phyloP scores from a whole-genome alignment of 2,113 vertebrate species.

The Leuciscus idus region DNA sequence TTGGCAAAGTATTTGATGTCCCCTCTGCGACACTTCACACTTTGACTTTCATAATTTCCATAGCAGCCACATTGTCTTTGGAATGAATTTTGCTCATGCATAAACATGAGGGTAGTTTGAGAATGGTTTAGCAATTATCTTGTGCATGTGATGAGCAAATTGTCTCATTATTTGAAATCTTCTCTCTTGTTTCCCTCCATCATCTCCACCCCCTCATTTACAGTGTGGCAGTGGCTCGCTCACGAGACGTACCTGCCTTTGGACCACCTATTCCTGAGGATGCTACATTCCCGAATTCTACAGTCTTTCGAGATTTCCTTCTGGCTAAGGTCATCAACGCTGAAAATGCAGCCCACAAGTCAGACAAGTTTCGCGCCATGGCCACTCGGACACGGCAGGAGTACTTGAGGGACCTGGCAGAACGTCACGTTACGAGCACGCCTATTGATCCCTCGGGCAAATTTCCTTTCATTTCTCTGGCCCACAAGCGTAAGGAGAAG shows the following conservation, averaged over 20 bases:
- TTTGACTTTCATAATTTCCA: background rate
- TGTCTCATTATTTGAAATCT: constrained; percentile 30
- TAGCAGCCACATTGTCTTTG: background rate
- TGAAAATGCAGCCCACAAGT: constrained; percentile 98
- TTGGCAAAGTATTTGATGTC: constrained; percentile 5
- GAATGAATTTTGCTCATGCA: constrained; percentile 27
- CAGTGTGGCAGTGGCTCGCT: constrained; percentile 95
- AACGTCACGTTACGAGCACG: constrained; percentile 97
- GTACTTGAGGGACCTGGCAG: constrained; percentile 95
- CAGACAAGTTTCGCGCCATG: constrained; percentile 97
- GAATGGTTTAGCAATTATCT: constrained; percentile 37
- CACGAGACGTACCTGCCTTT: constrained; percentile 95
- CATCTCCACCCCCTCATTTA: constrained; percentile 39
- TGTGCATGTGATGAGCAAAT: background rate
- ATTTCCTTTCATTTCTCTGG: constrained; percentile 96
- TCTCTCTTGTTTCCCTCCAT: background rate
- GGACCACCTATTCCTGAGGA: constrained; percentile 95
- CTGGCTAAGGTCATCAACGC: constrained; percentile 97
- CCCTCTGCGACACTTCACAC: background rate
- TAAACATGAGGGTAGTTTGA: constrained; percentile 39
- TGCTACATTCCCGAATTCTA: constrained; percentile 95
- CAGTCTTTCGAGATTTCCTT: constrained; percentile 98
- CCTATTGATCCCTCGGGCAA: constrained; percentile 97
- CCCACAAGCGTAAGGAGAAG: constrained; percentile 97
- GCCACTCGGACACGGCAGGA: constrained; percentile 96